A percentile compares a stretch with the other conserved stretches of the same genome.
These are phyloP conservation scores for Ochropleura leucogaster DNA, from an alignment of 2,888 invertebrate genomes.

Conservation along the genomic window DNA sequence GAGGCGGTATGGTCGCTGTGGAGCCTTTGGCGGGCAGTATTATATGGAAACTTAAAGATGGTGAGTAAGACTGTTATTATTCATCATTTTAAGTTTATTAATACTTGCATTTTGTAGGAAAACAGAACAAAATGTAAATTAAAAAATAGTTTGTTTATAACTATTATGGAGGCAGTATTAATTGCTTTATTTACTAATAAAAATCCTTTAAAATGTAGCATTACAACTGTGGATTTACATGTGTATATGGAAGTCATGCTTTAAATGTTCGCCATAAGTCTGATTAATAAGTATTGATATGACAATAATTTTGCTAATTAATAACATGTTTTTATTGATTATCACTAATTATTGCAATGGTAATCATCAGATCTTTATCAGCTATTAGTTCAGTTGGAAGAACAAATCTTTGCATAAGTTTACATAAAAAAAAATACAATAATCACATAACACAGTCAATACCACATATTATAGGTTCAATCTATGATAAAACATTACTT, in stretches of 20 bases:
- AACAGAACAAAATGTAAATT: background rate
- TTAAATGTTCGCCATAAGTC: background rate
- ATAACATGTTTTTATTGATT: conserved; percentile 1
- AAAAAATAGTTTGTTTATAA: background rate
- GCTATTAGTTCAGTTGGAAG: background rate
- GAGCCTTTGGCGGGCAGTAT: conserved; percentile 96
- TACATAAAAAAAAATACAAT: background rate
- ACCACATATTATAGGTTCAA: background rate
- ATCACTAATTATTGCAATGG: conserved; percentile 10
- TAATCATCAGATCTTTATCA: conserved; percentile 3
- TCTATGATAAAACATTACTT: conserved; percentile 1
- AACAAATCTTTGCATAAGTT: background rate
- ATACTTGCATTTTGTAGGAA: background rate
- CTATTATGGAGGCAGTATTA: too few species aligned
- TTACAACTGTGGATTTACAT: background rate
- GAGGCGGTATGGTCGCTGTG: conserved; percentile 97
- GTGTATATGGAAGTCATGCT: background rate
- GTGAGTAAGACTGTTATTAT: conserved; percentile 25
- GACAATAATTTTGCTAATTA: background rate
- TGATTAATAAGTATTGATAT: background rate
- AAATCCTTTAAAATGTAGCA: background rate
- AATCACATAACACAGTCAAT: background rate
- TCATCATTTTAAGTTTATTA: background rate
- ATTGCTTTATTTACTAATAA: background rate
- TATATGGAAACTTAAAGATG: conserved; percentile 97